Evolutionary conservation across 2,797 vertebrate genomes (phyloP).

Genomic region (Fistularia commersonii): DNA sequence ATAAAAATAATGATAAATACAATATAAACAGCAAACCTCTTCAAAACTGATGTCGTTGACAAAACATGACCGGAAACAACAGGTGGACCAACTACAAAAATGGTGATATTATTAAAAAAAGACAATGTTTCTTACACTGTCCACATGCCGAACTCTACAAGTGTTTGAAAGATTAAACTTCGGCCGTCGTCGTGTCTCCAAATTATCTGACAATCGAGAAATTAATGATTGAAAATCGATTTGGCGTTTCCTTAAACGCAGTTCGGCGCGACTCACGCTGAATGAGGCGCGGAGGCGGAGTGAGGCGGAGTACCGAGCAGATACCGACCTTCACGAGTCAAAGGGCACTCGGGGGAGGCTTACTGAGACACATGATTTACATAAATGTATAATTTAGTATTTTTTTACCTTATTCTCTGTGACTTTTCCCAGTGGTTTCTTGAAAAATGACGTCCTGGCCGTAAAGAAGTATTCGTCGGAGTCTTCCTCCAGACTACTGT

Average conservation of each 20-base stretch:
- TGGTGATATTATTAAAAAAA: background rate
- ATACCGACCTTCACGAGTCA: too few relatives aligned
- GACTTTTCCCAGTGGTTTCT: constrained; percentile 81
- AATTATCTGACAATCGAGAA: too few relatives aligned
- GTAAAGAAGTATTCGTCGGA: constrained; percentile 97
- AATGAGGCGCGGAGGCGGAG: too few relatives aligned
- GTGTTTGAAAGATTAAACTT: background rate
- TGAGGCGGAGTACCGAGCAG: too few relatives aligned
- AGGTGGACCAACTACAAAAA: constrained; percentile 31
- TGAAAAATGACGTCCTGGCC: constrained; percentile 94
- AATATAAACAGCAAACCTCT: background rate
- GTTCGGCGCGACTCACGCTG: constrained; percentile 1
- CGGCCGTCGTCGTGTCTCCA: too few relatives aligned
- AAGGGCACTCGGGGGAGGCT: too few relatives aligned
- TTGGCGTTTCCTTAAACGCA: background rate
- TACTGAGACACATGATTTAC: background rate
- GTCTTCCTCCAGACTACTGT: constrained; percentile 97
- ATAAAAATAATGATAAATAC: background rate
- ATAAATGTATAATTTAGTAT: background rate
- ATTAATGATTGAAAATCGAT: background rate
- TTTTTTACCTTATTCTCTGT: constrained; percentile 66
- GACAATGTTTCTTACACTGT: fast-evolving
- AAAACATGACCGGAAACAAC: constrained; percentile 8
- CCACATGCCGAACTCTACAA: background rate
- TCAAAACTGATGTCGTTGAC: too few relatives aligned